Conservation (phyloP, 2,113 vertebrate species). For the Ophthalmotilapia sp. region DNA sequence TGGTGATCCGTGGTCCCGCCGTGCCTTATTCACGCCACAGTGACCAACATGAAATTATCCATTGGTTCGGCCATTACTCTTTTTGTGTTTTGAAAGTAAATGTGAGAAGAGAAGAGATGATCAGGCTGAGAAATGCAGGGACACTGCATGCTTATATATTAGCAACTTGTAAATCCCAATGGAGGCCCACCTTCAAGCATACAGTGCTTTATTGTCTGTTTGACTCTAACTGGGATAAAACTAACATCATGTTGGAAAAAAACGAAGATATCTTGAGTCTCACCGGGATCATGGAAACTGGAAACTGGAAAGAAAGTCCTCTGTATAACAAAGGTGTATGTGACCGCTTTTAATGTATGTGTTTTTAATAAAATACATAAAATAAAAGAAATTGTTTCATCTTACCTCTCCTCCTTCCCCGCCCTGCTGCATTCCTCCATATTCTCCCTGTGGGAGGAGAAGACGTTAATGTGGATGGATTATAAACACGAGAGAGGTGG, state of each 20-base stretch:
- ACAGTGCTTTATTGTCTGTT: not conserved
- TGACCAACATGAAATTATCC: not conserved
- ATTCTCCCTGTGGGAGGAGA: constrained; percentile 63
- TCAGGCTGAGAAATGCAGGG: not conserved
- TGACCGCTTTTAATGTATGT: not conserved
- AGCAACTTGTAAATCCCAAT: not conserved
- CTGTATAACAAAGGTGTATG: not conserved
- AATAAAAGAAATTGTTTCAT: not conserved
- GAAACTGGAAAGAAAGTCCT: not conserved
- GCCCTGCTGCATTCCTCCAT: constrained; percentile 73
- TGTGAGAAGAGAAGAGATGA: not conserved
- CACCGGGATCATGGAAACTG: not conserved
- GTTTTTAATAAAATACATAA: not conserved
- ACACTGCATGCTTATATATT: not conserved
- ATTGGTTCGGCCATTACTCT: not conserved
- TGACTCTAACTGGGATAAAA: not conserved
- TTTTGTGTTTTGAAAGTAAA: not conserved
- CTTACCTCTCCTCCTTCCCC: constrained; percentile 74
- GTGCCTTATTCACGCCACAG: too few species aligned
- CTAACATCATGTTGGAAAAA: rapidly evolving
- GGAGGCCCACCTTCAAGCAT: not conserved
- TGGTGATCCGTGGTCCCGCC: too few species aligned
- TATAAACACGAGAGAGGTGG: not conserved
- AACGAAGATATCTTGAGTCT: not conserved
- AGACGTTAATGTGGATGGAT: not conserved